phyloP scores from a whole-genome alignment of 2,888 invertebrate species.

The Hybos culiciformis region DNA sequence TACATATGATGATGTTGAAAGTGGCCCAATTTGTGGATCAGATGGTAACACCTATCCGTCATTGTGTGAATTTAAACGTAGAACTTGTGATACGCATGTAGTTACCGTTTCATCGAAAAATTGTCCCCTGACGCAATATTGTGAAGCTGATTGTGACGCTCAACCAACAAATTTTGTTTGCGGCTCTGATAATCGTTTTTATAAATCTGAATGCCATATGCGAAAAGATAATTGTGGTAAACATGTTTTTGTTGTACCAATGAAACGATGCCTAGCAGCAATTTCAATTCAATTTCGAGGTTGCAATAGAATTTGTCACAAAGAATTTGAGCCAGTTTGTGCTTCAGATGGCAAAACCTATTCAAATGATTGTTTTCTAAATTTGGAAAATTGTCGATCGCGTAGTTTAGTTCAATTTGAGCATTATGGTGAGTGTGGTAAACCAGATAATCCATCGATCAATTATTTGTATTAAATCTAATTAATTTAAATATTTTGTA shows the following conservation, averaged over 20 bases:
- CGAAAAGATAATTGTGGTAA: slow-evolving; percentile 82
- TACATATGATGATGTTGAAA: slow-evolving; percentile 42
- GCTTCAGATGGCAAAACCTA: slow-evolving; percentile 88
- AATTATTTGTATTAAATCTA: slow-evolving; percentile 63
- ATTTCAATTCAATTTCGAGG: slow-evolving; percentile 80
- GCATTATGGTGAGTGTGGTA: slow-evolving; percentile 72
- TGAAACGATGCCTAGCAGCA: slow-evolving; percentile 71
- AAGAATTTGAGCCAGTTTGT: slow-evolving; percentile 81
- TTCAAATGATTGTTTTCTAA: slow-evolving; percentile 83
- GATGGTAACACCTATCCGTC: slow-evolving; percentile 84
- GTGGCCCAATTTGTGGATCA: slow-evolving; percentile 72
- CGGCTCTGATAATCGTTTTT: slow-evolving; percentile 80
- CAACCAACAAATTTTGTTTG: slow-evolving; percentile 66
- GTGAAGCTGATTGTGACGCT: slow-evolving; percentile 44
- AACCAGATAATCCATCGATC: slow-evolving; percentile 72
- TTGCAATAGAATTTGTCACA: slow-evolving; percentile 73
- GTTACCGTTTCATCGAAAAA: slow-evolving; percentile 70
- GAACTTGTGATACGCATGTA: slow-evolving; percentile 76
- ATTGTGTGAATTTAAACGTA: slow-evolving; percentile 65
- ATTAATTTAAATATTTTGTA: not conserved
- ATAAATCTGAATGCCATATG: slow-evolving; percentile 84
- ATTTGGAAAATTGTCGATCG: slow-evolving; percentile 81
- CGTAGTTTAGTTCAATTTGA: slow-evolving; percentile 62
- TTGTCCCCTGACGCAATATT: slow-evolving; percentile 73
- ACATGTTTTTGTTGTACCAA: slow-evolving; percentile 80